Evolutionary conservation across 2,113 vertebrate genomes (phyloP).

Genomic region (Sander vitreus): DNA sequence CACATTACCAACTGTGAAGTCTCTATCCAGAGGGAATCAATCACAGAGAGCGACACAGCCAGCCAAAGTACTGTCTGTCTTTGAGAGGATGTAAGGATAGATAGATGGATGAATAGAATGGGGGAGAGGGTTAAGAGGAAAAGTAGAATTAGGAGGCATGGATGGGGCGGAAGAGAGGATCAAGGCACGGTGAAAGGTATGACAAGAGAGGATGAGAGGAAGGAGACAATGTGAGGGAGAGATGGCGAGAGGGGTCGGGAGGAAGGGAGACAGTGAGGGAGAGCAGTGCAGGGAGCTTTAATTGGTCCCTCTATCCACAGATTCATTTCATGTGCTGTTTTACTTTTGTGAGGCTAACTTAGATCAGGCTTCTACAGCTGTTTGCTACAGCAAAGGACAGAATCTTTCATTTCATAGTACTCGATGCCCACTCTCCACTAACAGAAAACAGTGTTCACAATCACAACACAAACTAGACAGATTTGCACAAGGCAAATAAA

Average conservation of each 20-base stretch:
- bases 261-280: not conserved
- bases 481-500: not conserved
- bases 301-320: conserved; percentile 86
- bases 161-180: conserved; percentile 43
- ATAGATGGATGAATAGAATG: conserved; percentile 30
- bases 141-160: conserved; percentile 44
- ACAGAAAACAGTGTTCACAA: conserved; percentile 6
- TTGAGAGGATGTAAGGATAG: conserved; percentile 42
- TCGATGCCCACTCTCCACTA: conserved; percentile 8
- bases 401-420: conserved; percentile 38
- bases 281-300: conserved; percentile 83
- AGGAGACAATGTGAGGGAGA: conserved; percentile 32
- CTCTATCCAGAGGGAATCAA: conserved; percentile 82
- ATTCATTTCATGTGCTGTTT: conserved; percentile 86
- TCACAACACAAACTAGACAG: conserved; percentile 10
- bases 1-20: conserved; percentile 81
- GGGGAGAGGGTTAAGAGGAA: conserved; percentile 32
- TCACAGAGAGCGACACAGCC: conserved; percentile 82
- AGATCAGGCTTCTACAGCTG: conserved; percentile 55
- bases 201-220: conserved; percentile 51
- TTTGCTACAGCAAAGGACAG: conserved; percentile 49
- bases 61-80: conserved; percentile 55
- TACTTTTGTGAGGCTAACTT: conserved; percentile 83
- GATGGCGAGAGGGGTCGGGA: conserved; percentile 18
- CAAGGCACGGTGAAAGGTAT: conserved; percentile 58